Percentiles rank a stretch among this genome's conserved stretches.
Conservation (phyloP, 1,140 invertebrate species). For the Bombus haemorrhoidalis region DNA sequence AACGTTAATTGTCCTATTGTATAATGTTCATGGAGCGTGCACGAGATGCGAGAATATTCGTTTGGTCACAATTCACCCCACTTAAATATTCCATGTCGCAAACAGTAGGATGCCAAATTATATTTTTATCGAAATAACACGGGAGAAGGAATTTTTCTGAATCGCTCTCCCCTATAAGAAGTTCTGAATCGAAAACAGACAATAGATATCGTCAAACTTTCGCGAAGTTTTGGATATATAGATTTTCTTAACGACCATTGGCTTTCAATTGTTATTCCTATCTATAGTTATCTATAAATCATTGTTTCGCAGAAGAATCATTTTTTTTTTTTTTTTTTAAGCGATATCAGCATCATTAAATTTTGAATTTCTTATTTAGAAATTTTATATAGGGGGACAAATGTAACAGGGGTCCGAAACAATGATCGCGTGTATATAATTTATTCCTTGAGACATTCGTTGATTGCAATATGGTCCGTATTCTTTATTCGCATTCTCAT, state of each 20-base stretch:
- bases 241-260: neutral
- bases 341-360: neutral
- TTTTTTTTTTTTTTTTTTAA: neutral
- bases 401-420: conserved; percentile 4
- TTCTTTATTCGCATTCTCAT: conserved; percentile 56
- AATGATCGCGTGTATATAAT: conserved; percentile 44
- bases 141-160: conserved; percentile 29
- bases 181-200: conserved; percentile 38
- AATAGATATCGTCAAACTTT: conserved; percentile 30
- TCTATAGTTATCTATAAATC: neutral
- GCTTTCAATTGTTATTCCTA: neutral
- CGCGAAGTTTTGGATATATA: conserved; percentile 1
- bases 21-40: neutral
- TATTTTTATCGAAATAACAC: conserved; percentile 53
- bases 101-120: conserved; percentile 37
- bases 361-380: neutral
- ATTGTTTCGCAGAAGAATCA: neutral
- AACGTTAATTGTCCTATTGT: conserved; percentile 11
- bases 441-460: conserved; percentile 38
- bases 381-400: conserved; percentile 4
- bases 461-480: conserved; percentile 42
- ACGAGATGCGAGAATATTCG: neutral
- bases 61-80: conserved; percentile 19
- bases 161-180: conserved; percentile 18
- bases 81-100: conserved; percentile 55